phyloP scores from a whole-genome alignment of 2,113 vertebrate species.

The Leptosomus discolor region DNA sequence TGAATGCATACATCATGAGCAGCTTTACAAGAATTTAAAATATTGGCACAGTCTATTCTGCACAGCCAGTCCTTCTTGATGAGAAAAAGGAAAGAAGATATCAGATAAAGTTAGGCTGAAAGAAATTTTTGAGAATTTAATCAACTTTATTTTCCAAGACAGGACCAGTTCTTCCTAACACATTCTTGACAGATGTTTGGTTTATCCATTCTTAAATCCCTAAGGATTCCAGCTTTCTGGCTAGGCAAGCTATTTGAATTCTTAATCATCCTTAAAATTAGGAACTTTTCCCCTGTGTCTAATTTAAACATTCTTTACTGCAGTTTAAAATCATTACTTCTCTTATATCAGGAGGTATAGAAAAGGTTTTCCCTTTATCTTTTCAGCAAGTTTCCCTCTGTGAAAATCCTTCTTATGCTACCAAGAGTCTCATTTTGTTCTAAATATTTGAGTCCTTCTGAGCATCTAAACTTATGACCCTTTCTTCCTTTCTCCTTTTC shows the following conservation, averaged over 20 bases:
- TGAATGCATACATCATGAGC: not conserved
- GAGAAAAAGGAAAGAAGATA: not conserved
- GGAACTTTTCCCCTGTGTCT: not conserved
- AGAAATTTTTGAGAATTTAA: not conserved
- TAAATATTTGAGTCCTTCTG: not conserved
- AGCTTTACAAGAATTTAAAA: not conserved
- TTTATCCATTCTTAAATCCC: not conserved
- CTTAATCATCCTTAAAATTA: conserved; percentile 2
- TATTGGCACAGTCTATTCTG: not conserved
- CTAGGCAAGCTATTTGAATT: not conserved
- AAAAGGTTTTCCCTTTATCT: not conserved
- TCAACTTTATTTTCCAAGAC: not conserved
- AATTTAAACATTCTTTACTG: not conserved
- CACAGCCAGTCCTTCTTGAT: not conserved
- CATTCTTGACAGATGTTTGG: not conserved
- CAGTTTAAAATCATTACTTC: not conserved
- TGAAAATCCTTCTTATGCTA: not conserved
- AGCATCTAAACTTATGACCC: not conserved
- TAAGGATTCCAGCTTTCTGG: not conserved
- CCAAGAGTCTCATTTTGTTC: not conserved
- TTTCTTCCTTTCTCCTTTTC: not conserved
- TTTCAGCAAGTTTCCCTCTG: not conserved
- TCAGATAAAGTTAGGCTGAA: not conserved
- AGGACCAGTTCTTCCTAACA: not conserved
- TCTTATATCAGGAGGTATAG: not conserved